phyloP scores from a whole-genome alignment of 1,140 invertebrate species.

The Hycleus cichorii region DNA sequence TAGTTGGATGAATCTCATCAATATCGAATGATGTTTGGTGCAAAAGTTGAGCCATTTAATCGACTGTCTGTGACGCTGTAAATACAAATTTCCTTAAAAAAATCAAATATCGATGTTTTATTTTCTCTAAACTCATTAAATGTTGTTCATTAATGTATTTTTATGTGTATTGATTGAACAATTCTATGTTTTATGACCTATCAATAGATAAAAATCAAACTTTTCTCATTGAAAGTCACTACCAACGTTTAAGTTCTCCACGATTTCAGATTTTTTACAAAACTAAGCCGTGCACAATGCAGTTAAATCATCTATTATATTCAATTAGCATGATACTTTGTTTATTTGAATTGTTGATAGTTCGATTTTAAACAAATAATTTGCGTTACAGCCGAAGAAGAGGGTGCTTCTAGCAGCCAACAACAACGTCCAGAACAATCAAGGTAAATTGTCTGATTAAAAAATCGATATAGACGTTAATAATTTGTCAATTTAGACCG shows the following conservation, averaged over 20 bases:
- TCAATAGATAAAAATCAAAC: too few species aligned
- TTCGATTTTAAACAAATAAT: background rate
- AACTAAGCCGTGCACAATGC: conserved; percentile 13
- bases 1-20: too few species aligned
- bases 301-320: background rate
- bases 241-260: background rate
- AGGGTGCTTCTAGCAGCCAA: conserved; percentile 5
- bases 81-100: too few species aligned
- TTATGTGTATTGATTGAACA: too few species aligned
- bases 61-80: too few species aligned
- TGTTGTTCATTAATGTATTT: too few species aligned
- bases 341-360: background rate
- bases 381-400: conserved; percentile 28
- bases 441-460: background rate
- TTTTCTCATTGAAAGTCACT: too few species aligned
- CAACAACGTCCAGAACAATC: background rate
- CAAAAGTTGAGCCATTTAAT: too few species aligned
- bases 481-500: conserved; percentile 25
- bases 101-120: too few species aligned
- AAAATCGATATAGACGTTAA: background rate
- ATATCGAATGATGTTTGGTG: too few species aligned
- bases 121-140: too few species aligned
- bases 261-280: background rate
- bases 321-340: conserved; percentile 13
- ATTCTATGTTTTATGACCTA: too few species aligned